Percentiles rank a stretch among this genome's conserved stretches.
Conservation (phyloP, 2,797 vertebrate genomes). For the Chloroceryle amazona region DNA sequence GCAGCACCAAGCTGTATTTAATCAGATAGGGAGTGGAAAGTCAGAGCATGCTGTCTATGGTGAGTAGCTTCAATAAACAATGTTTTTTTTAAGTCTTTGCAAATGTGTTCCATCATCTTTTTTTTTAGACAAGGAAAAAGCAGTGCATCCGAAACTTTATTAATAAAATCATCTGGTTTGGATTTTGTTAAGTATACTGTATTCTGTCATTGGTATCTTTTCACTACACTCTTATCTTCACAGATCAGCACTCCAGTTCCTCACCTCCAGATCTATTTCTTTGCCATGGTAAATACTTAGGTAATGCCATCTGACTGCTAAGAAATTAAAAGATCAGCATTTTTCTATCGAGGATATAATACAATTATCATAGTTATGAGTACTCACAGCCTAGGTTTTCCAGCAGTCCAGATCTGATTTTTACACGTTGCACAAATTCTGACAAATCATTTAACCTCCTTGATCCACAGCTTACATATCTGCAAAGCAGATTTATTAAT, state of each 20-base stretch:
- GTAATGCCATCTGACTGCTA: not conserved
- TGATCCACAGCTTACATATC: not conserved
- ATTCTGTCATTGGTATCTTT: not conserved
- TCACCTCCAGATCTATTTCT: conserved; percentile 24
- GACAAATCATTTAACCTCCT: not conserved
- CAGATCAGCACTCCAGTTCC: conserved; percentile 14
- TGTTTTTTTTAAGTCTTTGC: not conserved
- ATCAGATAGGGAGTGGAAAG: conserved; percentile 6
- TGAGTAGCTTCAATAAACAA: not conserved
- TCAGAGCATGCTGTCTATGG: not conserved
- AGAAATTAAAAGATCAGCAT: not conserved
- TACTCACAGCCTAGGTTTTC: not conserved
- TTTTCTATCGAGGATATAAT: not conserved
- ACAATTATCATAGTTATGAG: not conserved
- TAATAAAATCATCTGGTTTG: not conserved
- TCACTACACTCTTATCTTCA: not conserved
- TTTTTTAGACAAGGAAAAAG: not conserved
- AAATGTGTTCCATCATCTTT: not conserved
- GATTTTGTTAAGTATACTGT: not conserved
- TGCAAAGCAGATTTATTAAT: not conserved
- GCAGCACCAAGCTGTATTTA: conserved; percentile 22
- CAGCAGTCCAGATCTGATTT: not conserved
- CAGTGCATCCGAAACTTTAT: not conserved
- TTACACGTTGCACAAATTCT: not conserved
- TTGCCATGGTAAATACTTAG: not conserved